Evolutionary conservation across 2,888 invertebrate genomes (phyloP).

Genomic region (Rhyacophila evoluta): DNA sequence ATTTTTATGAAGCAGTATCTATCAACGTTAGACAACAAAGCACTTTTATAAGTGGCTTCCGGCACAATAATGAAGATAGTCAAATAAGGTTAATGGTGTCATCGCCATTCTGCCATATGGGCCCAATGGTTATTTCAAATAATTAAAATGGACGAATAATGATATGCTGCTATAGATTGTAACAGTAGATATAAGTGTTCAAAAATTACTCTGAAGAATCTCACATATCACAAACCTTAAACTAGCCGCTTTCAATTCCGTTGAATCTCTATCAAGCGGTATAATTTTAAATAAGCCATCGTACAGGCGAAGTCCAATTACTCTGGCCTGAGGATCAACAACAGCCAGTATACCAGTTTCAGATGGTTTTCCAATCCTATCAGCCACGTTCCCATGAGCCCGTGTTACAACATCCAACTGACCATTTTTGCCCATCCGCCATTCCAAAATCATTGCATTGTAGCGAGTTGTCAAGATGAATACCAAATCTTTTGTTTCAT

Average conservation of each 20-base stretch:
- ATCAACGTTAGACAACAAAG: no score
- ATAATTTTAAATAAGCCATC: constrained; percentile 98
- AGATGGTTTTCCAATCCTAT: constrained; percentile 93
- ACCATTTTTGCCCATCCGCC: constrained; percentile 76
- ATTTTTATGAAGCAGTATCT: no score
- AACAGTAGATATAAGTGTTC: no score
- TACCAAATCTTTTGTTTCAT: constrained; percentile 91
- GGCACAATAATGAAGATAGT: no score
- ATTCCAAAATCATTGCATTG: constrained; percentile 98
- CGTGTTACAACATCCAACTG: constrained; percentile 94
- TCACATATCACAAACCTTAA: constrained; percentile 72
- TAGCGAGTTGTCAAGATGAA: constrained; percentile 95
- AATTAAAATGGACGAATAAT: no score
- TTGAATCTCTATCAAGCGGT: constrained; percentile 93
- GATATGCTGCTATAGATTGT: no score
- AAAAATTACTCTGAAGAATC: no score
- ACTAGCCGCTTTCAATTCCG: constrained; percentile 92
- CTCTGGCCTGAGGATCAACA: constrained; percentile 94
- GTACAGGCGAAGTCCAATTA: constrained; percentile 94
- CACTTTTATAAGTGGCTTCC: no score
- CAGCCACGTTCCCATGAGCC: constrained; percentile 96
- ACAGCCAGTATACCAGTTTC: constrained; percentile 97
- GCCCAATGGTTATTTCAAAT: no score
- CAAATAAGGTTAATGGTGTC: no score
- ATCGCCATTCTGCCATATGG: no score